phyloP scores from a whole-genome alignment of 2,888 invertebrate species.

The Scaptomyza flava region DNA sequence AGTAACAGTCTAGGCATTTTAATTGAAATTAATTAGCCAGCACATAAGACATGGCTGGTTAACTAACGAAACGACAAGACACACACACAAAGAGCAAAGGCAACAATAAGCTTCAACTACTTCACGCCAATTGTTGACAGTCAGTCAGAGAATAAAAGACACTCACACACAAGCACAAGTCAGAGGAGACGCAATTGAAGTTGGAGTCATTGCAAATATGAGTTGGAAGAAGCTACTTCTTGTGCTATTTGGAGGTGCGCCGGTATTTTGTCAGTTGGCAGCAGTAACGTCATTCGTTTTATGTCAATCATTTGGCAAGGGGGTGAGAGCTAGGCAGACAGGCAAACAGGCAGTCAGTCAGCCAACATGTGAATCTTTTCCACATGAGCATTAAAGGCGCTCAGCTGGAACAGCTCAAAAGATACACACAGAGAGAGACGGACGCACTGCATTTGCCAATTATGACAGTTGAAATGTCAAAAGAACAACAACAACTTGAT shows the following conservation, averaged over 20 bases:
- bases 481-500: conserved; percentile 58
- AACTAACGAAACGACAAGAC: conserved; percentile 49
- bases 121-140: conserved; percentile 76
- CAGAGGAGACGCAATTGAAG: conserved; percentile 33
- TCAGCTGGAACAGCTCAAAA: conserved; percentile 56
- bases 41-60: conserved; percentile 65
- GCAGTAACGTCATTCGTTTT: conserved; percentile 57
- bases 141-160: conserved; percentile 36
- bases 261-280: conserved; percentile 58
- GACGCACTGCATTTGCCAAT: conserved; percentile 74
- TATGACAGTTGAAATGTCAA: conserved; percentile 82
- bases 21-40: conserved; percentile 76
- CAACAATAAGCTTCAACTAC: conserved; percentile 65
- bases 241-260: conserved; percentile 40
- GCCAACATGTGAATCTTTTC: conserved; percentile 68
- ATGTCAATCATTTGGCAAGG: conserved; percentile 60
- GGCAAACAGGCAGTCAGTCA: neutral
- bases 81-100: conserved; percentile 35
- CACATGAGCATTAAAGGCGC: conserved; percentile 74
- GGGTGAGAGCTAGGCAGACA: conserved; percentile 7
- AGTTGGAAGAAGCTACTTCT: conserved; percentile 20
- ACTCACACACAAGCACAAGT: neutral
- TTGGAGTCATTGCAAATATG: conserved; percentile 47
- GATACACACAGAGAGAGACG: too few species aligned
- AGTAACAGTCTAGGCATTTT: conserved; percentile 72